Base-by-base conservation (phyloP, 2,113 vertebrate species). In the Pseudorasbora parva region DNA sequence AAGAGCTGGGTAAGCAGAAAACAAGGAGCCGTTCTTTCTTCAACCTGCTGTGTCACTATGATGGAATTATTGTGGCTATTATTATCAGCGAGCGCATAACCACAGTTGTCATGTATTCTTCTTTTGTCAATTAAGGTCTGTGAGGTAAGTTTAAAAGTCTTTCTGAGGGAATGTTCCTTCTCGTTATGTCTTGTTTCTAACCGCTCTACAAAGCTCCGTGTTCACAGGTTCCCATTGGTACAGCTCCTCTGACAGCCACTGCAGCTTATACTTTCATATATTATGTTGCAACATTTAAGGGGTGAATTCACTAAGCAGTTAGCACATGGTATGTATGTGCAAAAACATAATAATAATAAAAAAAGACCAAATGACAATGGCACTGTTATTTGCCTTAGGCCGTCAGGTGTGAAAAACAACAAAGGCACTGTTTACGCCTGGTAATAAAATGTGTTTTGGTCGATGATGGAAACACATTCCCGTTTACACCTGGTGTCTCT, bases 1-100 rank as follows among this genome's bases (percentile, higher is more conserved):
- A 99, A 98, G 92, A 98, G 95, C 88, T 99, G 97, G 97, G 96
- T 97, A 93, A 89, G 95, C 92, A 23, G 27, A 21, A 43, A 87
- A 4, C 25, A 2, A 59, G n/a, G 62, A 45, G 68, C 11, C 21
- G 2, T 60, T 60, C 8, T 60, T 60, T 60, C 23, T 25, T 25
- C 7, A 17, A 54, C 51, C 3, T 1, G 45, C 45, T 12, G 11
- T 45, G 43, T 45, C 43, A 45, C 43, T 10, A 21, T 19, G 8
- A 68, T 68, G 11, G 19, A 47, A 45, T 45, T 43, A 45, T 25
- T 45, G n/a, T 12, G 41, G n/a, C 11, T 71, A 7, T 45, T 71
- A 45, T 45, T 45, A 71, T 71, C 68, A 68, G 14, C 41, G 75
- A 84, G 85, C 74, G 64, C 81, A 2, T 90, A 86, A 90, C 85